These are phyloP conservation scores for Ips typographus DNA, from an alignment of 1,140 invertebrate genomes.

Conservation along the genomic window DNA sequence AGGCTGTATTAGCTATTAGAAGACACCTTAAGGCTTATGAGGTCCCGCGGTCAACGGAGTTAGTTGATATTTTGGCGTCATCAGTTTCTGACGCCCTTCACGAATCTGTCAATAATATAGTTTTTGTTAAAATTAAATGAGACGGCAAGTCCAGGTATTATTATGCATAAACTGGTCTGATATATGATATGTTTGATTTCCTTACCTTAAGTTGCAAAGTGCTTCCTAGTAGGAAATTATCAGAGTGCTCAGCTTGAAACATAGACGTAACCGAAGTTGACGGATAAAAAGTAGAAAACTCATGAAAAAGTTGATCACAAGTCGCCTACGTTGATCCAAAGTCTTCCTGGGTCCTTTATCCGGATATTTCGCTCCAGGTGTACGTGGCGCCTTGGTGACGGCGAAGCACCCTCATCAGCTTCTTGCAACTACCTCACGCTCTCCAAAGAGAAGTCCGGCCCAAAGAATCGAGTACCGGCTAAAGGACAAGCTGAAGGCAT, in stretches of 20 bases:
- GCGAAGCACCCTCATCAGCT: slow-evolving; percentile 59
- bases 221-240: slow-evolving; percentile 90
- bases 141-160: too few species aligned
- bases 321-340: slow-evolving; percentile 84
- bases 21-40: slow-evolving; percentile 47
- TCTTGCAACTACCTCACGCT: slow-evolving; percentile 61
- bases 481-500: slow-evolving; percentile 53
- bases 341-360: slow-evolving; percentile 80
- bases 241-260: slow-evolving; percentile 84
- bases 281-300: slow-evolving; percentile 79
- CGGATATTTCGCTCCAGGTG: slow-evolving; percentile 63
- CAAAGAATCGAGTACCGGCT: slow-evolving; percentile 81
- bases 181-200: too few species aligned
- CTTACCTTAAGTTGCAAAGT: slow-evolving; percentile 83
- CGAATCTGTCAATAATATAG: slow-evolving; percentile 63
- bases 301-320: slow-evolving; percentile 94
- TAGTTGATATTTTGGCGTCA: slow-evolving; percentile 67
- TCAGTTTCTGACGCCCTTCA: slow-evolving; percentile 94
- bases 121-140: too few species aligned
- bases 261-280: slow-evolving; percentile 85
- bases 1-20: slow-evolving; percentile 45
- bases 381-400: slow-evolving; percentile 82
- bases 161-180: too few species aligned
- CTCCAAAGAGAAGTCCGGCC: slow-evolving; percentile 88
- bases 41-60: slow-evolving; percentile 54